A percentile compares a stretch with the other conserved stretches of the same genome.
Evolutionary conservation across 2,113 vertebrate genomes (phyloP).

Genomic region (Bubo bubo): DNA sequence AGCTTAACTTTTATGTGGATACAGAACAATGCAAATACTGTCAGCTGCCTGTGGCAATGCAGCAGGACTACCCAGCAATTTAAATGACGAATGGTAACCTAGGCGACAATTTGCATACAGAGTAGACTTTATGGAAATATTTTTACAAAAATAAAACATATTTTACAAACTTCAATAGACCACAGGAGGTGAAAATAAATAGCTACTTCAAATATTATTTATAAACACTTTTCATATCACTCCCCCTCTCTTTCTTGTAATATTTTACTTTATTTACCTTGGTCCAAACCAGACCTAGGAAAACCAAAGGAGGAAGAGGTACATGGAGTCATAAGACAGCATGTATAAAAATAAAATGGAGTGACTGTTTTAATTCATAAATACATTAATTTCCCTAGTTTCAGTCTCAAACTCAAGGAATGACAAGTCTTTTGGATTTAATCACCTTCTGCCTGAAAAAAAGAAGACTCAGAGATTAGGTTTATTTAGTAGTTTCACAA

Average conservation of each 20-base stretch:
- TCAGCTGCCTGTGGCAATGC: not conserved
- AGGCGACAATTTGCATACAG: not conserved
- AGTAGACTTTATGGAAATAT: not conserved
- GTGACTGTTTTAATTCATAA: not conserved
- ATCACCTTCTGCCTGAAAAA: not conserved
- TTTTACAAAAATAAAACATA: not conserved
- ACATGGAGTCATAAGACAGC: not conserved
- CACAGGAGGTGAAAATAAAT: fast-evolving
- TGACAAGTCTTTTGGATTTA: not conserved
- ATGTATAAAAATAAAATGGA: not conserved
- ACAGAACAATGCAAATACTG: slow-evolving; percentile 18
- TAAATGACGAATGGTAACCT: not conserved
- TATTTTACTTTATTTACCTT: not conserved
- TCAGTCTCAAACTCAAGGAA: not conserved
- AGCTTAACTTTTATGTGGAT: not conserved
- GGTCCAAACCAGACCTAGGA: not conserved
- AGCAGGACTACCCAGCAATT: not conserved
- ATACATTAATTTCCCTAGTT: not conserved
- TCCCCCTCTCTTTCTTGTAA: not conserved
- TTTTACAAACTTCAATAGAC: not conserved
- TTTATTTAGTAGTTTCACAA: not conserved
- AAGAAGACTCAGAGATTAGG: not conserved
- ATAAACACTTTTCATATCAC: fast-evolving
- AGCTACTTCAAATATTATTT: not conserved
- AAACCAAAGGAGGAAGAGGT: not conserved